These are phyloP conservation scores for Rhyacophila brunnea DNA, from an alignment of 1,140 invertebrate species.

Conservation along the genomic window DNA sequence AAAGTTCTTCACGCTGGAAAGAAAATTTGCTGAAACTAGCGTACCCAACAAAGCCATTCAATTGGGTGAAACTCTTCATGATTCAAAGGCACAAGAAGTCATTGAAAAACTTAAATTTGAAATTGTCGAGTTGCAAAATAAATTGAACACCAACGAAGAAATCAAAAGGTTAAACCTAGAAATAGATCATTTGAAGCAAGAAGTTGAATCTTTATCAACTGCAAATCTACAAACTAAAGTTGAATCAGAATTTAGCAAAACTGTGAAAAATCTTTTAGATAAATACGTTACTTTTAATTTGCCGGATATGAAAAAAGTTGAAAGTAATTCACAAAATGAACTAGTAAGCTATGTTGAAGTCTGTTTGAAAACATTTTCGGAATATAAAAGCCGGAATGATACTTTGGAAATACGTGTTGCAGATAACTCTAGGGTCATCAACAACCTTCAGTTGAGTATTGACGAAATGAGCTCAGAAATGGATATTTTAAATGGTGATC, in stretches of 20 bases:
- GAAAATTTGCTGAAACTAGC: constrained; percentile 41
- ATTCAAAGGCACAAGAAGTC: constrained; percentile 56
- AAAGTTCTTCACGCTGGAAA: constrained; percentile 49
- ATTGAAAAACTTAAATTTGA: constrained; percentile 53
- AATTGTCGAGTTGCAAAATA: constrained; percentile 49
- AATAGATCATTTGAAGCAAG: constrained; percentile 38
- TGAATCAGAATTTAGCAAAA: constrained; percentile 8
- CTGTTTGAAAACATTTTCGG: constrained; percentile 44
- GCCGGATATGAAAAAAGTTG: constrained; percentile 10
- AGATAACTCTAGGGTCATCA: constrained; percentile 44
- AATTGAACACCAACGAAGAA: constrained; percentile 44
- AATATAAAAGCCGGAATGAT: constrained; percentile 49
- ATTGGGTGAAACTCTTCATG: constrained; percentile 35
- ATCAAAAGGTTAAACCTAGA: constrained; percentile 39
- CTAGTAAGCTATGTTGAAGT: constrained; percentile 20
- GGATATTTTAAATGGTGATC: constrained; percentile 57
- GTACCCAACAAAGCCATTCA: constrained; percentile 40
- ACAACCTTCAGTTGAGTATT: constrained; percentile 47
- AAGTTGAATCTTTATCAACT: constrained; percentile 17
- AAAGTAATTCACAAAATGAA: constrained; percentile 12
- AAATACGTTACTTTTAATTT: constrained; percentile 42
- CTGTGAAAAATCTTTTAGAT: constrained; percentile 19
- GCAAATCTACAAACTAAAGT: background rate
- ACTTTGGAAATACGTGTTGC: constrained; percentile 43
- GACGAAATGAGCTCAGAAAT: constrained; percentile 54